Evolutionary conservation across 2,797 vertebrate species (phyloP).

Genomic region (Gadopsis marmoratus): DNA sequence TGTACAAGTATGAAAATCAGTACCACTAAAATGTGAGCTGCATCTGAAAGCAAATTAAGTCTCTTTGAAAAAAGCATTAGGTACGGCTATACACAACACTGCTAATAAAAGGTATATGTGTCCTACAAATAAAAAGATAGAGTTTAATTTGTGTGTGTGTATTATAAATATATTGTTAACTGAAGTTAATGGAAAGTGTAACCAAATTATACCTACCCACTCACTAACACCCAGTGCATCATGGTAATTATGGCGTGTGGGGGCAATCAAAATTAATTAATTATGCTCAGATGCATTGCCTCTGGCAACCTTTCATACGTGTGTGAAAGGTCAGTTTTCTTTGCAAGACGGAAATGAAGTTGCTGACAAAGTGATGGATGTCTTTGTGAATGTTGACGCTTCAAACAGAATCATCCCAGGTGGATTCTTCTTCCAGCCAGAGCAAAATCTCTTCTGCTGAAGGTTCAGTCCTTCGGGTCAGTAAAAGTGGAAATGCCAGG

Average conservation of each 20-base stretch:
- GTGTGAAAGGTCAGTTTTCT: slow-evolving; percentile 70
- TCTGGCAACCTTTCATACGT: slow-evolving; percentile 56
- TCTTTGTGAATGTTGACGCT: slow-evolving; percentile 46
- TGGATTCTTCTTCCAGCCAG: slow-evolving; percentile 24
- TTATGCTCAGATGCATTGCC: slow-evolving; percentile 63
- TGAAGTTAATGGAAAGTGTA: slow-evolving; percentile 44
- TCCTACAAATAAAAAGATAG: slow-evolving; percentile 6
- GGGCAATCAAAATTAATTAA: slow-evolving; percentile 65
- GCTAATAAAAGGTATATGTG: slow-evolving; percentile 1
- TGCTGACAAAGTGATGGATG: slow-evolving; percentile 59
- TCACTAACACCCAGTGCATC: slow-evolving; percentile 35
- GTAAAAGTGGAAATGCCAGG: slow-evolving; percentile 17
- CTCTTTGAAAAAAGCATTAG: slow-evolving; percentile 14
- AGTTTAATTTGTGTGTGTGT: not conserved
- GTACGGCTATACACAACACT: not conserved
- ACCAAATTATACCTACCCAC: slow-evolving; percentile 50
- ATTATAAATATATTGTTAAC: slow-evolving; percentile 5
- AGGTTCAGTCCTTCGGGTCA: not conserved
- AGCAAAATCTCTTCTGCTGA: slow-evolving; percentile 10
- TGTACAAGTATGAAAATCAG: not conserved
- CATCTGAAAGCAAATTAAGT: slow-evolving; percentile 4
- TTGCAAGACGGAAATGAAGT: slow-evolving; percentile 52
- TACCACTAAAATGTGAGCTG: not conserved
- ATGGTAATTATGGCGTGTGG: slow-evolving; percentile 52
- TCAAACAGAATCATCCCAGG: slow-evolving; percentile 50